Conservation (phyloP, 2,888 invertebrate genomes). For the Pyrrhia umbra region DNA sequence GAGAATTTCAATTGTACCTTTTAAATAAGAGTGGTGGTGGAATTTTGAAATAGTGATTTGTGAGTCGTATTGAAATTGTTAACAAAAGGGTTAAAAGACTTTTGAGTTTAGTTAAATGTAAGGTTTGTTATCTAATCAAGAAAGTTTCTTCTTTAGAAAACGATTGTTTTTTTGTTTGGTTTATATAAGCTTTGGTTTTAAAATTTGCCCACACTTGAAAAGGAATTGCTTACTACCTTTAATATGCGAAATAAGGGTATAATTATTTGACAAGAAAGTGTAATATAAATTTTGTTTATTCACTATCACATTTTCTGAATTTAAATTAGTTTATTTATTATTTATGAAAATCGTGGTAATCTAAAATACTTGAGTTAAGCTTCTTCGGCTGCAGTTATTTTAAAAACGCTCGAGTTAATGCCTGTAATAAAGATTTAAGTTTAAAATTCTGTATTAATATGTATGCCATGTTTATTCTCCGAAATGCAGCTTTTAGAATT, state of each 20-base stretch:
- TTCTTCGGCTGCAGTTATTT: slow-evolving; percentile 11
- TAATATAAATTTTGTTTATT: no score
- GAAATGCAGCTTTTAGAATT: slow-evolving; percentile 10
- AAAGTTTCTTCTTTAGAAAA: neutral
- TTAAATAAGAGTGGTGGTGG: slow-evolving; percentile 52
- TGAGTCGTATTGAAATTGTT: slow-evolving; percentile 51
- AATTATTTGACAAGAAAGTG: no score
- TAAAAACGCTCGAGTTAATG: slow-evolving; percentile 12
- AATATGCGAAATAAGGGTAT: no score
- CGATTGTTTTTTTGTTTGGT: neutral
- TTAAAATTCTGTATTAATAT: slow-evolving; percentile 29
- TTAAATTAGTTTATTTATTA: neutral
- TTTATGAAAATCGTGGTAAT: neutral
- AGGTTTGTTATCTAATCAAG: neutral
- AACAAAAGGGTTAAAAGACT: slow-evolving; percentile 21
- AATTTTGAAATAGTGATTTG: slow-evolving; percentile 57
- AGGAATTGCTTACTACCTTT: no score
- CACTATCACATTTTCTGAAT: neutral
- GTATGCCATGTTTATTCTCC: slow-evolving; percentile 7
- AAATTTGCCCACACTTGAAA: no score
- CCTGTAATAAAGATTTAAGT: slow-evolving; percentile 23
- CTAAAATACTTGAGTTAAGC: neutral
- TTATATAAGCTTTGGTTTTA: no score
- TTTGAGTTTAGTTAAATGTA: slow-evolving; percentile 9
- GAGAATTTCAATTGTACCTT: slow-evolving; percentile 60